Evolutionary conservation across 30 jellyfish, hydroid and myxozoan species (phyloP).

Genomic region (Aurelia aurita): DNA sequence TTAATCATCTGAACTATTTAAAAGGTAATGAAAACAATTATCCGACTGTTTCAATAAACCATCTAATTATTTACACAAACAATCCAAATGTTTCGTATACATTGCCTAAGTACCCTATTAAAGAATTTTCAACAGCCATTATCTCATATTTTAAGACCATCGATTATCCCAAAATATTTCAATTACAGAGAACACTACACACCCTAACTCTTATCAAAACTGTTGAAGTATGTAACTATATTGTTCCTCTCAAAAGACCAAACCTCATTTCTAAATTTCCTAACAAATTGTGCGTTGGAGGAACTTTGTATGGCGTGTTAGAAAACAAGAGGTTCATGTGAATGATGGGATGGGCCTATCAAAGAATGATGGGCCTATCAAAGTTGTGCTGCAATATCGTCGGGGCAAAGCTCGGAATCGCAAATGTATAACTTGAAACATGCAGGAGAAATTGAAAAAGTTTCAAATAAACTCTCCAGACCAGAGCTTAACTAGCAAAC

Average conservation of each 20-base stretch:
- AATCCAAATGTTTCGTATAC: slow-evolving; percentile 14
- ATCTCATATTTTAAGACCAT: background rate
- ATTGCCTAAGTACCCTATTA: slow-evolving; percentile 28
- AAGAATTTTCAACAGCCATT: background rate
- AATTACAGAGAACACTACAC: background rate
- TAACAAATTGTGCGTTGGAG: background rate
- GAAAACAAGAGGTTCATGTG: no score
- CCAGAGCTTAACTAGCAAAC: no score
- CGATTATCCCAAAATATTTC: slow-evolving; percentile 30
- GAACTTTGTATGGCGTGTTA: no score
- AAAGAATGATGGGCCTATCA: no score
- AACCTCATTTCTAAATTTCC: background rate
- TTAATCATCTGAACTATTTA: slow-evolving; percentile 1
- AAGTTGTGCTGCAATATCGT: no score
- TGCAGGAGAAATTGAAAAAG: no score
- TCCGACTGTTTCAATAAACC: background rate
- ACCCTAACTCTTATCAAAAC: background rate
- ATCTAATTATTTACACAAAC: slow-evolving; percentile 7
- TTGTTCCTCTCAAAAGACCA: background rate
- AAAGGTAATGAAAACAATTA: background rate
- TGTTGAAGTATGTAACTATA: background rate
- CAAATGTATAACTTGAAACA: no score
- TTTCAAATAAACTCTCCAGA: no score
- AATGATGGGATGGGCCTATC: no score
- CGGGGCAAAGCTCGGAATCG: no score